These are phyloP conservation scores for Intellagama lesueurii DNA, from an alignment of 2,797 vertebrate genomes.

Conservation along the genomic window DNA sequence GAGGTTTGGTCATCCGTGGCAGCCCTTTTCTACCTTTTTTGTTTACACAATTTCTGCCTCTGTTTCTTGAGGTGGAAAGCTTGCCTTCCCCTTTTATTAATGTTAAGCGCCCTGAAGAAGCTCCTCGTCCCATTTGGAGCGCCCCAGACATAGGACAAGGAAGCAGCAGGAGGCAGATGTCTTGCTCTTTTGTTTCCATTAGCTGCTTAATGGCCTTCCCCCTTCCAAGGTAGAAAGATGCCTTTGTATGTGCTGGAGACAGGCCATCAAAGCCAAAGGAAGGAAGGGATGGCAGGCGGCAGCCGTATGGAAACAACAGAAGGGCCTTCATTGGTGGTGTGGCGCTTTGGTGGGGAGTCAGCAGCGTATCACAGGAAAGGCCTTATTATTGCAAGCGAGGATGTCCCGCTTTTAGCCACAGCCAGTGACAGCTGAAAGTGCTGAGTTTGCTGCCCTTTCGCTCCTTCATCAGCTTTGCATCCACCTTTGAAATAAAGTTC, in stretches of 20 bases:
- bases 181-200: conserved; percentile 78
- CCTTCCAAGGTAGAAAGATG: conserved; percentile 45
- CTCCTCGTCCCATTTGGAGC: conserved; percentile 38
- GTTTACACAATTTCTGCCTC: not conserved
- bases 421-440: conserved; percentile 19
- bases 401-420: conserved; percentile 11
- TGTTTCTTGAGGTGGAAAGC: not conserved
- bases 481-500: not conserved
- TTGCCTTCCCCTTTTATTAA: not conserved
- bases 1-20: not conserved
- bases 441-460: not conserved
- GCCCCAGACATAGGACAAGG: conserved; percentile 54
- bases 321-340: conserved; percentile 53
- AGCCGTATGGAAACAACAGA: conserved; percentile 50
- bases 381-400: conserved; percentile 47
- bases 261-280: conserved; percentile 43
- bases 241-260: conserved; percentile 47
- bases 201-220: conserved; percentile 42
- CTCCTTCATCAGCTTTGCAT: rapidly evolving
- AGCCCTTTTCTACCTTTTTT: not conserved
- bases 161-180: conserved; percentile 50
- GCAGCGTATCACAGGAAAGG: conserved; percentile 16
- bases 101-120: not conserved
- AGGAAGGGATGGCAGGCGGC: conserved; percentile 50
- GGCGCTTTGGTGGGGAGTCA: conserved; percentile 30